Evolutionary conservation across 2,888 invertebrate genomes (phyloP), one percentile per base, ranked within the genome.

Genomic region (Chydorus sphaericus): DNA sequence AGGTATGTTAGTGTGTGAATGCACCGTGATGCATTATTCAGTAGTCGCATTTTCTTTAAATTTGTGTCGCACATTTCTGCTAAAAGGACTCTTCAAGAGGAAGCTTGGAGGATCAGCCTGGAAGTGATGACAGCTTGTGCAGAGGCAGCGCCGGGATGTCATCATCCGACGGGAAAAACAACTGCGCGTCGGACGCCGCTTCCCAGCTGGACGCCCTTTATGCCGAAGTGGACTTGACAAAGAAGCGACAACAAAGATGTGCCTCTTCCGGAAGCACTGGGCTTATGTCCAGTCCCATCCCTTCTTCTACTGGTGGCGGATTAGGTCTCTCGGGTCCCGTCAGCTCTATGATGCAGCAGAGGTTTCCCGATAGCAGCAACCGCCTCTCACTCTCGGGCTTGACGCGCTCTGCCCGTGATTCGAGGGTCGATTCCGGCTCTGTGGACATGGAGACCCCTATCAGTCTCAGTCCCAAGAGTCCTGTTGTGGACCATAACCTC

Each of bases 371-470:
- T 26, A 28, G 16, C 7, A 28, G 16, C 7, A 57, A 54, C 16
- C 39, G 58, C 59, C 14, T 60, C 57, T 30, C 58, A 57, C 26
- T 58, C 56, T 49, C 59, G 50, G 48, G 55, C 31, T 20, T 48
- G 48, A 57, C 55, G 37, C 57, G 60, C 61, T 62, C 66, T 49
- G 61, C 63, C 5, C 58, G 65, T 49, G 64, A 65, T 59, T 67
- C 68, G 3, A 62, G 65, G 36, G 65, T 67, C 30, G 68, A 68
- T 59, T 68, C 68, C 1, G 67, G 66, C 23, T 67, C 70, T 49
- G 74, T 73, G 59, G 69, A 66, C 60, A 63, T 65, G 61, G 68
- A 66, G 57, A 67, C 71, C 20, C 69, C 69, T 5, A 65, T 66
- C 56, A 66, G 66, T 59, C 61, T 68, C 28, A 67, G 68, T 48